Evolutionary conservation across 2,888 invertebrate genomes (phyloP), one percentile per base, ranked within the genome.

Genomic region (Chloroclysta siterata): DNA sequence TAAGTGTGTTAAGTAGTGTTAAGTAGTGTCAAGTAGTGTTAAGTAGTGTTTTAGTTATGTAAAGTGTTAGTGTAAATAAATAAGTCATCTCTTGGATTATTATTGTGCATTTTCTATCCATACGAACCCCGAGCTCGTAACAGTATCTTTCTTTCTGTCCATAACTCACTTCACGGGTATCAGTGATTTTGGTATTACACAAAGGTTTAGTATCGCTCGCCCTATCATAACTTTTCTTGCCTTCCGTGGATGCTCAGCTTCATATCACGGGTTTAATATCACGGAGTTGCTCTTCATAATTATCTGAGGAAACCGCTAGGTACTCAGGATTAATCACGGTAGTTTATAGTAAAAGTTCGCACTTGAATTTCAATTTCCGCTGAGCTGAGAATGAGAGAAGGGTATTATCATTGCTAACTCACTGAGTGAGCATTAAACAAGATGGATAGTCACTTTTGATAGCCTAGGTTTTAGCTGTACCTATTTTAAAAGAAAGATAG

Each of bases 311-410:
- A 62, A 62, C 62, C 56, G 62, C 62, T 62, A 61, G 46, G 47
- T 57, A 53, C 62, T 63, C 57, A 53, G 50, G 48, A 15, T 42
- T 63, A 63, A 63, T 63, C 63, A 53, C 22, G n/a, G 53, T 53
- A 42, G 41, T 63, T 58, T 58, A 58, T 50, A 53, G 42, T 53
- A 56, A 53, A 57, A 57, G 46, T 57, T 57, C 42, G 42, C 57
- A 50, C 63, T 42, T 58, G 57, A 53, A 53, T 63, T 58, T 58
- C 48, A 63, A 63, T 63, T 63, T 58, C 57, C 53, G 54, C 36
- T 28, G 53, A 36, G 36, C 22, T 13, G 39, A 53, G 54, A 33
- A 42, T 60, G 36, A 50, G 52, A 44, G 41, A 52, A 15, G 22
- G 15, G 22, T 14, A 29, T 48, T 50, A 55, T 61, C 36, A 36